Conservation (phyloP, 2,888 invertebrate genomes). For the Hartigia nigra region DNA sequence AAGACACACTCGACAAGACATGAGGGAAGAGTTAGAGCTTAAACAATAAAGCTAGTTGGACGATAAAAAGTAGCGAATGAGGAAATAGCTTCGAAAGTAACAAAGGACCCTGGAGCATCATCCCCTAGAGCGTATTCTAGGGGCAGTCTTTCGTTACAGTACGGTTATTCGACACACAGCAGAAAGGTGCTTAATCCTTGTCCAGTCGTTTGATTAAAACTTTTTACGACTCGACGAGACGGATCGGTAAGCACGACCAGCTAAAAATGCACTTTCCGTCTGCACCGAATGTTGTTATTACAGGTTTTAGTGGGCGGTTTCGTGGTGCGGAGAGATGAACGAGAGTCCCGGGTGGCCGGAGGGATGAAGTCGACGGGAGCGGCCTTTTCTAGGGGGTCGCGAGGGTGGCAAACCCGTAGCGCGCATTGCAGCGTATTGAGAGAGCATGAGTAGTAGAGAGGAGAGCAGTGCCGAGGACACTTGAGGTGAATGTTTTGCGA, state of each 20-base stretch:
- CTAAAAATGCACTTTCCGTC: neutral
- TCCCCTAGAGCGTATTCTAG: neutral
- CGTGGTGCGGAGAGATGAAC: neutral
- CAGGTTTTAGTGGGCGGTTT: constrained; percentile 2
- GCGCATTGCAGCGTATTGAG: constrained; percentile 38
- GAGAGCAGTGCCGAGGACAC: constrained; percentile 57
- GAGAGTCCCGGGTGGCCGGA: neutral
- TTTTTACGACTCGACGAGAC: neutral
- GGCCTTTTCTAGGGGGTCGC: neutral
- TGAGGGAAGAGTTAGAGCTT: neutral
- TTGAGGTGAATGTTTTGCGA: constrained; percentile 66
- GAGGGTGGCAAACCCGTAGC: constrained; percentile 17
- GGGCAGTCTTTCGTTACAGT: neutral
- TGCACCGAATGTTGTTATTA: constrained; percentile 2
- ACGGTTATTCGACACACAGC: neutral
- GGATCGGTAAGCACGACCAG: neutral
- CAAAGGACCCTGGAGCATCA: neutral
- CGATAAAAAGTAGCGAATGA: neutral
- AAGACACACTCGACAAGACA: neutral
- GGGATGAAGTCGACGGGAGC: neutral
- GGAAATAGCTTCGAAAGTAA: neutral
- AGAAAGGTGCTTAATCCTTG: neutral
- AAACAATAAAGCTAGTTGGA: neutral
- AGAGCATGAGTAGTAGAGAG: constrained; percentile 14
- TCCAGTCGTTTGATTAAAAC: neutral